These are phyloP conservation scores for Agrypnia vestita DNA, from an alignment of 1,140 invertebrate genomes.

Conservation along the genomic window DNA sequence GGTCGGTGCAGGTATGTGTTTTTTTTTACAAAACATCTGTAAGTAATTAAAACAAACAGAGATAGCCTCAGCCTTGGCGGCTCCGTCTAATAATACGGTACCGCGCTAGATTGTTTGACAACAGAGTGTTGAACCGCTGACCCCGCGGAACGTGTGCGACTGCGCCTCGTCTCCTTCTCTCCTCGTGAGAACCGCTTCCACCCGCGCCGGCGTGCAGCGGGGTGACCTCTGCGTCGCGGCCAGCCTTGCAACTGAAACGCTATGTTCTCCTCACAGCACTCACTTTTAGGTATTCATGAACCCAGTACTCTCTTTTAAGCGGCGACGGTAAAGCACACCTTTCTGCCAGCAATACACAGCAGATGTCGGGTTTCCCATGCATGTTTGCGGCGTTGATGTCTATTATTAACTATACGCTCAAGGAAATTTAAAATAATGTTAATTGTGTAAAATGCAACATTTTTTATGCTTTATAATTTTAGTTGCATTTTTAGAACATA, in stretches of 20 bases:
- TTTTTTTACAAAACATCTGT: no score
- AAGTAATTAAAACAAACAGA: no score
- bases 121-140: not conserved
- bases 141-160: not conserved
- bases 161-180: not conserved
- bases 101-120: no score
- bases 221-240: constrained; percentile 5
- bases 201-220: constrained; percentile 1
- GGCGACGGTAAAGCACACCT: not conserved
- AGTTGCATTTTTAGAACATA: no score
- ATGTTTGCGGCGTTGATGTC: not conserved
- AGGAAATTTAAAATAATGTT: not conserved
- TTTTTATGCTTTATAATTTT: no score
- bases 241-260: constrained; percentile 16
- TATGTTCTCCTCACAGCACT: constrained; percentile 1
- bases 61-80: no score
- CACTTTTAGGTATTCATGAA: not conserved
- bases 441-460: no score
- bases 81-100: no score
- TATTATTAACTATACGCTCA: not conserved
- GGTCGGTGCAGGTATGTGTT: no score
- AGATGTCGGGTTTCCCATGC: not conserved
- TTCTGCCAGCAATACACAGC: not conserved
- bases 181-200: not conserved
- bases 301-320: constrained; percentile 11